Conservation (phyloP, 2,888 invertebrate species). For the Mesorhabditis belari region DNA sequence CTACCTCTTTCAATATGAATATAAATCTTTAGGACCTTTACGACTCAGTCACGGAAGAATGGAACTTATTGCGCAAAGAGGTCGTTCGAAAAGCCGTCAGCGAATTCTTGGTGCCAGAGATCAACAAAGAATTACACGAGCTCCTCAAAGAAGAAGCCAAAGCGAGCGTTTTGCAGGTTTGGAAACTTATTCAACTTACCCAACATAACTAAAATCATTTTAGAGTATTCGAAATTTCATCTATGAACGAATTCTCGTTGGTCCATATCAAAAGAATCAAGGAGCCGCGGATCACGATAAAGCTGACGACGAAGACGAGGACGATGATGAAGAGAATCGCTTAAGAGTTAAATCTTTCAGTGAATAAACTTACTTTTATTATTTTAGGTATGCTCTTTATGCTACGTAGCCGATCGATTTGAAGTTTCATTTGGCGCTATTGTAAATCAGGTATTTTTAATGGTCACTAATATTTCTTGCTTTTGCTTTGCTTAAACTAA, state of each 20-base stretch:
- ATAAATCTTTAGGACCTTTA: slow-evolving; percentile 27
- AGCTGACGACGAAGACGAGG: slow-evolving; percentile 31
- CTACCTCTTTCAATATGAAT: background rate
- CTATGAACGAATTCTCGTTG: too few species aligned
- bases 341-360: too few species aligned
- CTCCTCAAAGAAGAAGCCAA: slow-evolving; percentile 78
- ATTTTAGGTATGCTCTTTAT: background rate
- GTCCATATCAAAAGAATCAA: too few species aligned
- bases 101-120: slow-evolving; percentile 79
- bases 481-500: too few species aligned
- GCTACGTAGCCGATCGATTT: slow-evolving; percentile 56
- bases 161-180: slow-evolving; percentile 55
- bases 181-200: background rate
- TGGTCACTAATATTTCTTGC: too few species aligned
- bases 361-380: background rate
- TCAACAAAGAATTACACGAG: slow-evolving; percentile 76
- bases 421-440: slow-evolving; percentile 64
- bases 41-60: slow-evolving; percentile 61
- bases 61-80: slow-evolving; percentile 82
- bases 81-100: slow-evolving; percentile 75
- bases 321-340: too few species aligned
- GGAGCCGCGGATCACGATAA: slow-evolving; percentile 1
- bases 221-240: too few species aligned
- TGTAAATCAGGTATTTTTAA: too few species aligned
- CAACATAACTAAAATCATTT: background rate